phyloP scores from a whole-genome alignment of 2,113 vertebrate species.

The Spheniscus mendiculus region DNA sequence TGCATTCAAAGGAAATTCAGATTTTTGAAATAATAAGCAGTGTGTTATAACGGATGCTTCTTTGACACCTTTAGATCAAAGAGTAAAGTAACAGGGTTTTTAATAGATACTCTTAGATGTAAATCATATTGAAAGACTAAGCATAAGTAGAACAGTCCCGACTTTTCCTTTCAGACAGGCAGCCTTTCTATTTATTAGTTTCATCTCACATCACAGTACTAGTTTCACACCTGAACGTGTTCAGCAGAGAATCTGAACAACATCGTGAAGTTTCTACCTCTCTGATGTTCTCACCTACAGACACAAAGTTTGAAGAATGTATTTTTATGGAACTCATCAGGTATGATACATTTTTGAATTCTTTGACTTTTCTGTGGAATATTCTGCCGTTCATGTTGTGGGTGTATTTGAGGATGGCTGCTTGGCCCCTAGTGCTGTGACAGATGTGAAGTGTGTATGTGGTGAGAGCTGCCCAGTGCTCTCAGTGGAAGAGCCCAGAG shows the following conservation, averaged over 20 bases:
- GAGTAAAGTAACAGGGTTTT: constrained; percentile 44
- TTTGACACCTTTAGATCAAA: constrained; percentile 64
- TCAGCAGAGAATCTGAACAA: not conserved
- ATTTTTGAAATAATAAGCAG: constrained; percentile 62
- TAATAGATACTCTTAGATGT: constrained; percentile 50
- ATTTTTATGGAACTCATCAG: not conserved
- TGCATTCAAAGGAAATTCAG: constrained; percentile 34
- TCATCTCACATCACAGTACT: not conserved
- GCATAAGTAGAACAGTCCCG: constrained; percentile 21
- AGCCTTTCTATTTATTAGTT: not conserved
- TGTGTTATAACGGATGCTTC: constrained; percentile 20
- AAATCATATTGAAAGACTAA: constrained; percentile 5
- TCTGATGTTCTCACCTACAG: not conserved
- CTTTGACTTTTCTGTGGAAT: not conserved
- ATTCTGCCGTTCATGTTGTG: not conserved
- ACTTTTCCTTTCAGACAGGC: not conserved
- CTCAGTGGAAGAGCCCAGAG: not conserved
- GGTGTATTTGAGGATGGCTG: not conserved
- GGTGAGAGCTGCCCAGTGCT: not conserved
- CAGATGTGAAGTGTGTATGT: too few species aligned
- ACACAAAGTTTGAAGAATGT: not conserved
- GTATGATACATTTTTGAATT: not conserved
- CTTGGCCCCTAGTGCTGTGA: not conserved
- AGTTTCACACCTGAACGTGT: not conserved
- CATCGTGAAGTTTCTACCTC: not conserved